These are phyloP conservation scores for Kryptolebias marmoratus DNA, from an alignment of 2,113 vertebrate genomes.

Conservation along the genomic window DNA sequence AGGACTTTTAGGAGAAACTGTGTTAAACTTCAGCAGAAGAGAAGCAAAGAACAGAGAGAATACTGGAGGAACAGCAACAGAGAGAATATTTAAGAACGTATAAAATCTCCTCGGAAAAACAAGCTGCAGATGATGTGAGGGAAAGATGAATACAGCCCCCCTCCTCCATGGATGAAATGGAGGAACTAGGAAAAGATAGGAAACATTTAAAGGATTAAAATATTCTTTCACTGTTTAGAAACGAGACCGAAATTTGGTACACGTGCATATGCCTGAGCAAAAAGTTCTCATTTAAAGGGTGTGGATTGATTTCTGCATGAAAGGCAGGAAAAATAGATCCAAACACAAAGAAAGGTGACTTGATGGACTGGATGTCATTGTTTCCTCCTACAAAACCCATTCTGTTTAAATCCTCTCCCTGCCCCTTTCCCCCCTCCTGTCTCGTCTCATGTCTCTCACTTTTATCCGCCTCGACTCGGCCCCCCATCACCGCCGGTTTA, in stretches of 20 bases:
- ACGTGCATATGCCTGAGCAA: constrained; percentile 34
- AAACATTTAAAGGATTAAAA: constrained; percentile 63
- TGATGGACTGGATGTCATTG: constrained; percentile 45
- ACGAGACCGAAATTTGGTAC: constrained; percentile 20
- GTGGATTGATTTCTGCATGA: constrained; percentile 60
- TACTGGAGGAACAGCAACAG: constrained; percentile 56
- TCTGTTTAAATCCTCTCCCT: constrained; percentile 41
- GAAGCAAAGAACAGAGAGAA: constrained; percentile 53
- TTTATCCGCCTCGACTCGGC: constrained; percentile 49
- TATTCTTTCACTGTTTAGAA: constrained; percentile 42
- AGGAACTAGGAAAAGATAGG: constrained; percentile 34
- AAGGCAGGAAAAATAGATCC: constrained; percentile 9
- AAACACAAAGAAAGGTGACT: constrained; percentile 60
- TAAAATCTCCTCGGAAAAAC: constrained; percentile 51
- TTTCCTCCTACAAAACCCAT: constrained; percentile 9
- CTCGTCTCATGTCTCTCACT: constrained; percentile 4
- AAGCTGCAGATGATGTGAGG: constrained; percentile 52
- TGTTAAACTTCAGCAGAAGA: constrained; percentile 24
- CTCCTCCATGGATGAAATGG: constrained; percentile 15
- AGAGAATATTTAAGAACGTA: constrained; percentile 71
- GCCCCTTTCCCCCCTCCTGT: constrained; percentile 46
- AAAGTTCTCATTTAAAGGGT: constrained; percentile 59
- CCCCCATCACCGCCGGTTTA: constrained; percentile 58
- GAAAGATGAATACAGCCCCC: constrained; percentile 52
- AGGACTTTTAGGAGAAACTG: constrained; percentile 38